These are phyloP conservation scores for Agrochola lychnidis DNA, from an alignment of 2,888 invertebrate genomes.

Conservation along the genomic window DNA sequence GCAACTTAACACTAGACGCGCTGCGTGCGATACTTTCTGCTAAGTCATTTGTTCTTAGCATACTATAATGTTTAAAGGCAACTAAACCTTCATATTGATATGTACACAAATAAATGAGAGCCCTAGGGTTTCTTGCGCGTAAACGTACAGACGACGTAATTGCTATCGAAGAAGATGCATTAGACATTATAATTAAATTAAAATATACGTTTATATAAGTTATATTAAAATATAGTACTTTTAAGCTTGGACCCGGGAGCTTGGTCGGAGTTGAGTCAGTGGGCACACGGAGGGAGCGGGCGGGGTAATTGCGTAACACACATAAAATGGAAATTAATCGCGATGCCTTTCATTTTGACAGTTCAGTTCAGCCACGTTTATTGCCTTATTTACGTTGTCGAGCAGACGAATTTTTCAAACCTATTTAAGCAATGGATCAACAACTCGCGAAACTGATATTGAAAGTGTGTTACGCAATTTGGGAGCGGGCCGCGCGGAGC, in stretches of 20 bases:
- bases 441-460: not conserved
- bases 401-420: not conserved
- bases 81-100: constrained; percentile 3
- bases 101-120: constrained; percentile 5
- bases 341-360: not conserved
- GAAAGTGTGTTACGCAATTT: not conserved
- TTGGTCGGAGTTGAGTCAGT: constrained; percentile 46
- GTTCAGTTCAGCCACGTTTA: not conserved
- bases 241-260: constrained; percentile 64
- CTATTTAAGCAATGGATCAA: not conserved
- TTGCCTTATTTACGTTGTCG: not conserved
- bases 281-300: constrained; percentile 7
- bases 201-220: constrained; percentile 18
- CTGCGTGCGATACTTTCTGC: constrained; percentile 10
- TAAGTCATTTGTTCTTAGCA: not conserved
- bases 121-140: constrained; percentile 15
- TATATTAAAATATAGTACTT: constrained; percentile 29
- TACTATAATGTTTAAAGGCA: not conserved
- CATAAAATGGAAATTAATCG: not conserved
- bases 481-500: not conserved
- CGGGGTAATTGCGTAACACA: not conserved
- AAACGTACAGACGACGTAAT: not conserved
- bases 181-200: constrained; percentile 23
- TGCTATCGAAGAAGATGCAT: not conserved
- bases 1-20: not conserved